Evolutionary conservation across 2,888 invertebrate genomes (phyloP).

Genomic region (Aspidiotus destructor): DNA sequence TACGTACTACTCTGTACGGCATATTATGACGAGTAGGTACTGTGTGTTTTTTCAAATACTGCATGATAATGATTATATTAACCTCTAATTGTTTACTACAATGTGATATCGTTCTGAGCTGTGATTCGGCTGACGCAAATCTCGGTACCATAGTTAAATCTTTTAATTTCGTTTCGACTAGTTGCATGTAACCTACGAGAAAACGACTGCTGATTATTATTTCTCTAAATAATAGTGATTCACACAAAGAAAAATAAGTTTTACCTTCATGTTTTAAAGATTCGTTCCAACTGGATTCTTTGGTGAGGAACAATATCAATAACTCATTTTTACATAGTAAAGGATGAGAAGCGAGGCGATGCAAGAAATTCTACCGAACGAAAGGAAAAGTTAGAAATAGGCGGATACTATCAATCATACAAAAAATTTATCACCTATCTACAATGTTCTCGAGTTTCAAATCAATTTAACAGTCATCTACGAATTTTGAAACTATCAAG

Average conservation of each 20-base stretch:
- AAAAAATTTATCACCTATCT: too few species aligned
- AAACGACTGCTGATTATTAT: background rate
- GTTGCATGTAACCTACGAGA: constrained; percentile 54
- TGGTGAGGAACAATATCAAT: constrained; percentile 66
- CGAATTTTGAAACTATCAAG: too few species aligned
- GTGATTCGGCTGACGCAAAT: constrained; percentile 60
- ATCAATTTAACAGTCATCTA: too few species aligned
- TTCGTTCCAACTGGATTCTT: constrained; percentile 70
- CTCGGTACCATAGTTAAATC: constrained; percentile 59
- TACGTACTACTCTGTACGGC: background rate
- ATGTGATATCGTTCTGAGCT: constrained; percentile 63
- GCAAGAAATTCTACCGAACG: constrained; percentile 54
- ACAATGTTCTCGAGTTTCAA: too few species aligned
- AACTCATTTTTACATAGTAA: constrained; percentile 62
- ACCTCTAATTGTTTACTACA: constrained; percentile 63
- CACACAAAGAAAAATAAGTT: too few species aligned
- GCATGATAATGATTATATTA: too few species aligned
- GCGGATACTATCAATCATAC: too few species aligned
- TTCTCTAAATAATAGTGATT: too few species aligned
- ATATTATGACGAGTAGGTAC: constrained; percentile 38
- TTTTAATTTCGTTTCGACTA: constrained; percentile 70
- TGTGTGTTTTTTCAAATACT: too few species aligned
- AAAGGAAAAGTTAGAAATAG: background rate
- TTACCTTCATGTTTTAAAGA: constrained; percentile 48
- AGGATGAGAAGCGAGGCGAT: constrained; percentile 66